Evolutionary conservation across 2,888 invertebrate genomes (phyloP).

Genomic region (Coelogynopora nodosa): DNA sequence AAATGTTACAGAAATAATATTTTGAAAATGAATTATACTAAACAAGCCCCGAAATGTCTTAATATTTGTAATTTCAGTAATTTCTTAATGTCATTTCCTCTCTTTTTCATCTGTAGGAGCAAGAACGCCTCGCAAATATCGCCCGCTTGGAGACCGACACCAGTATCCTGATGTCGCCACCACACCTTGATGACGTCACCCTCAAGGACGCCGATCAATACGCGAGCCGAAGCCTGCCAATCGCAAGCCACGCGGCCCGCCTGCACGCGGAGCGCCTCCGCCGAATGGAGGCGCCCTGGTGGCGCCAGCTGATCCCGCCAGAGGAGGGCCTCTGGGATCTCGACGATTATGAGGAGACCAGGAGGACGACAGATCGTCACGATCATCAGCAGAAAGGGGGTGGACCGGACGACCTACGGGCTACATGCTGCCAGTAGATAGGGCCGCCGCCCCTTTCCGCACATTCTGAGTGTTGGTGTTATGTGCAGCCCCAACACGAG

Average conservation of each 20-base stretch:
- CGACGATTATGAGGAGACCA: not conserved
- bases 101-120: slow-evolving; percentile 52
- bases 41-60: no score
- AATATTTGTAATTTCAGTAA: no score
- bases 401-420: not conserved
- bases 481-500: no score
- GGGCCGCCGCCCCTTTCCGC: no score
- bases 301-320: slow-evolving; percentile 26
- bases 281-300: slow-evolving; percentile 30
- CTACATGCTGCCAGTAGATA: not conserved
- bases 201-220: not conserved
- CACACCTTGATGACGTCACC: slow-evolving; percentile 52
- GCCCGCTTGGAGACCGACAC: slow-evolving; percentile 58
- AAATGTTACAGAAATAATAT: no score
- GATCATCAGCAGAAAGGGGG: not conserved
- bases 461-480: no score
- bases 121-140: slow-evolving; percentile 55
- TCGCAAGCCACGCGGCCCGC: slow-evolving; percentile 17
- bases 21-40: no score
- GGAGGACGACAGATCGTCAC: not conserved
- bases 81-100: no score
- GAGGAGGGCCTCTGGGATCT: not conserved
- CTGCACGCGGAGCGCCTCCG: slow-evolving; percentile 12
- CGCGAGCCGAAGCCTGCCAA: not conserved
- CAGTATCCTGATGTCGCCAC: slow-evolving; percentile 52